phyloP scores from a whole-genome alignment of 2,888 invertebrate species.

The Unio delphinus region DNA sequence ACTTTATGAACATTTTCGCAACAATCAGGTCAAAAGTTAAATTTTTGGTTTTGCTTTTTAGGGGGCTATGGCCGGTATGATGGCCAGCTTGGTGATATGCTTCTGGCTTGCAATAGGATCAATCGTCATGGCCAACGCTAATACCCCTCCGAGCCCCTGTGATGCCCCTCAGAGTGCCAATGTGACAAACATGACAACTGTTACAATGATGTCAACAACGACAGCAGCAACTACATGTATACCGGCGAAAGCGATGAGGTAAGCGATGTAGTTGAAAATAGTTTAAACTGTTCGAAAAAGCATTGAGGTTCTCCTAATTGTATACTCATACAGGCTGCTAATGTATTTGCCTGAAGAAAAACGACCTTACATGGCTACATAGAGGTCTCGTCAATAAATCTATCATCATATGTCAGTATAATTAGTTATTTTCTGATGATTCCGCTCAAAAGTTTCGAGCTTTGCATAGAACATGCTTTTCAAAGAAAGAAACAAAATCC shows the following conservation, averaged over 20 bases:
- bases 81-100: conserved; percentile 40
- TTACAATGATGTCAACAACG: conserved; percentile 17
- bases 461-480: too few species aligned
- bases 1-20: too few species aligned
- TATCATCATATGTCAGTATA: too few species aligned
- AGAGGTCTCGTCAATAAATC: too few species aligned
- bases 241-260: neutral
- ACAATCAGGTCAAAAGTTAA: too few species aligned
- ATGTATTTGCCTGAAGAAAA: too few species aligned
- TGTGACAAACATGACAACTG: conserved; percentile 9
- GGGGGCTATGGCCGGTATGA: conserved; percentile 49
- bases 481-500: too few species aligned
- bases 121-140: conserved; percentile 30
- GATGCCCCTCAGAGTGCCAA: conserved; percentile 6
- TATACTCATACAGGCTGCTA: too few species aligned
- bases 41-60: conserved; percentile 6
- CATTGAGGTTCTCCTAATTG: too few species aligned
- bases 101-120: conserved; percentile 51
- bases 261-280: conserved; percentile 6
- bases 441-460: too few species aligned
- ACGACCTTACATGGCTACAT: too few species aligned
- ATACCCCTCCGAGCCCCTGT: conserved; percentile 20
- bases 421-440: too few species aligned
- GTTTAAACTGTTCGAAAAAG: neutral
- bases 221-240: conserved; percentile 1